phyloP scores from a whole-genome alignment of 2,113 vertebrate genomes.

The Cololabis saira region DNA sequence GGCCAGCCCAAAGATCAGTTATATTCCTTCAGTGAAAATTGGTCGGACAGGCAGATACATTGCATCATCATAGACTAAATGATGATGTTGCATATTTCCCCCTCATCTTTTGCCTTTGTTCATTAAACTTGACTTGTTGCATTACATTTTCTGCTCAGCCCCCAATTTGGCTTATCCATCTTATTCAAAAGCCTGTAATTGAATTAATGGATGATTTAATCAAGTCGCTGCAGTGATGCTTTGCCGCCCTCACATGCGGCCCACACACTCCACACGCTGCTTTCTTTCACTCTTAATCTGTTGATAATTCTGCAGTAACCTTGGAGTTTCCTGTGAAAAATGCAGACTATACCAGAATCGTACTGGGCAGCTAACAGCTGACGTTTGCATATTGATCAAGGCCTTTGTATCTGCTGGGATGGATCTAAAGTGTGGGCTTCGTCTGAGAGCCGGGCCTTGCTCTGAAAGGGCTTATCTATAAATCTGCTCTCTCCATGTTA shows the following conservation, averaged over 20 bases:
- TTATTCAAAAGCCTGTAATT: conserved; percentile 53
- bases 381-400: conserved; percentile 67
- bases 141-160: conserved; percentile 39
- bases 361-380: conserved; percentile 44
- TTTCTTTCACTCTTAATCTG: conserved; percentile 36
- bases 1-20: conserved; percentile 9
- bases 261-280: conserved; percentile 29
- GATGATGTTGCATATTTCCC: conserved; percentile 41
- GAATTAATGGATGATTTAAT: conserved; percentile 63
- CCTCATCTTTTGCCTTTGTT: conserved; percentile 42
- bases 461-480: conserved; percentile 65
- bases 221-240: conserved; percentile 49
- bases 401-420: conserved; percentile 30
- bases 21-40: conserved; percentile 31
- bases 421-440: conserved; percentile 35
- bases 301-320: conserved; percentile 60
- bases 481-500: conserved; percentile 69
- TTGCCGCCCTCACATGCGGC: conserved; percentile 34
- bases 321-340: conserved; percentile 56
- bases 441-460: conserved; percentile 5
- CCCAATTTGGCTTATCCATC: conserved; percentile 50
- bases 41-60: conserved; percentile 32
- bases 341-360: conserved; percentile 41
- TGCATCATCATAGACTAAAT: conserved; percentile 18
- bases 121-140: conserved; percentile 59